phyloP scores from a whole-genome alignment of 2,797 vertebrate genomes.

The Chelon auratus region DNA sequence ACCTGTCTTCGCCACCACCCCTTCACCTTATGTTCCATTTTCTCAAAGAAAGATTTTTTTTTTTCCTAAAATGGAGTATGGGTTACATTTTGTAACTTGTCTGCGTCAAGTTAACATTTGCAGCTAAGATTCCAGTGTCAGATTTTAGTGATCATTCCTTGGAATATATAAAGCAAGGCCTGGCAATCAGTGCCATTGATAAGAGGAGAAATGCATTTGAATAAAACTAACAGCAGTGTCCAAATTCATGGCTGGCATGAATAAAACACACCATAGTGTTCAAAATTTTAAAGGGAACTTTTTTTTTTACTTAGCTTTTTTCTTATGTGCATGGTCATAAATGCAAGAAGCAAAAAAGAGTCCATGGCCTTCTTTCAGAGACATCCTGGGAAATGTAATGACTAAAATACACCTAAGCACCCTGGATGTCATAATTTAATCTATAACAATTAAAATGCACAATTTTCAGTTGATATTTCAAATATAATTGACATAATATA shows the following conservation, averaged over 20 bases:
- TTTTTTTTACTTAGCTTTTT: no score
- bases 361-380: conserved; percentile 4
- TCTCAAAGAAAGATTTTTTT: not conserved
- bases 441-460: no score
- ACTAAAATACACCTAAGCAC: not conserved
- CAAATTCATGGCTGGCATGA: no score
- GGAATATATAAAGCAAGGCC: no score
- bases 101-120: no score
- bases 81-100: not conserved
- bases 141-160: no score
- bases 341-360: not conserved
- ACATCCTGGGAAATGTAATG: conserved; percentile 20
- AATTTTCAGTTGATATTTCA: not conserved
- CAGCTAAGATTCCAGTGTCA: no score
- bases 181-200: no score
- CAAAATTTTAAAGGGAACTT: no score
- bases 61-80: not conserved
- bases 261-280: no score
- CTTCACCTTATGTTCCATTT: conserved; percentile 32
- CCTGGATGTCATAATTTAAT: no score
- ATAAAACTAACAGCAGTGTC: not conserved
- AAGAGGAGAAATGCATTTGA: not conserved
- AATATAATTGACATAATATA: no score
- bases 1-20: conserved; percentile 55
- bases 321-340: not conserved